These are phyloP conservation scores for Drosophila suzukii DNA, from an alignment of 1,140 invertebrate genomes.

Conservation along the genomic window DNA sequence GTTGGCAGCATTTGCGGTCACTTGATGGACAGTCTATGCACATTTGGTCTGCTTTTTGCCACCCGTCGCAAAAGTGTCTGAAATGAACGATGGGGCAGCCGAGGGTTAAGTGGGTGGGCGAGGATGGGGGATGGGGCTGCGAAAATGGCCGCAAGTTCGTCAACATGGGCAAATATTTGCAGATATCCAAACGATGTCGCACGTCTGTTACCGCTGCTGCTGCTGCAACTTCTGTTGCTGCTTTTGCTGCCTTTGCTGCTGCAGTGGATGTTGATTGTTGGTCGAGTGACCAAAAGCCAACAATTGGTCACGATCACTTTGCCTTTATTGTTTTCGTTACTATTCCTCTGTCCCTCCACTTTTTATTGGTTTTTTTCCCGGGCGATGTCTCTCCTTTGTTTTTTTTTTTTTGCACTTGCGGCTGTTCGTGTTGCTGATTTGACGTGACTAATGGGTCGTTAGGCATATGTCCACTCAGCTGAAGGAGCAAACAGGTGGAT, in stretches of 20 bases:
- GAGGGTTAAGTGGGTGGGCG: conserved; percentile 28
- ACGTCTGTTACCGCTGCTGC: conserved; percentile 6
- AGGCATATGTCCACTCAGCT: conserved; percentile 53
- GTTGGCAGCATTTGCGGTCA: conserved; percentile 67
- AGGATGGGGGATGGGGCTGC: not conserved
- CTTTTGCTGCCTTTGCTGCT: not conserved
- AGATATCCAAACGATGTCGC: conserved; percentile 57
- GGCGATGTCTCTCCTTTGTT: conserved; percentile 38
- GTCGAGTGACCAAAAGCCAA: conserved; percentile 48
- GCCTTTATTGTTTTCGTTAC: conserved; percentile 64
- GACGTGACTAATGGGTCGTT: conserved; percentile 80
- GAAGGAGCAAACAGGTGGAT: conserved; percentile 23
- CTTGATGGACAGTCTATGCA: conserved; percentile 62
- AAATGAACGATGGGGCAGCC: conserved; percentile 27
- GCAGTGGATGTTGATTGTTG: conserved; percentile 40
- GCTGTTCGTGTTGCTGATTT: conserved; percentile 67
- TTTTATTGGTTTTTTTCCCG: conserved; percentile 36
- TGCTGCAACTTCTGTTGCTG: conserved; percentile 8
- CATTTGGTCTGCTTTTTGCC: conserved; percentile 28
- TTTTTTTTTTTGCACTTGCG: conserved; percentile 30
- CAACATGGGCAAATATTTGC: conserved; percentile 71
- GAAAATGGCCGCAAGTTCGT: conserved; percentile 61
- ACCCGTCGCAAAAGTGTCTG: conserved; percentile 28
- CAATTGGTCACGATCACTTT: conserved; percentile 80
- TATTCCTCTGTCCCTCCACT: conserved; percentile 8